Conservation (phyloP, 1,140 invertebrate species). For the Trachymyrmex cornetzi region DNA sequence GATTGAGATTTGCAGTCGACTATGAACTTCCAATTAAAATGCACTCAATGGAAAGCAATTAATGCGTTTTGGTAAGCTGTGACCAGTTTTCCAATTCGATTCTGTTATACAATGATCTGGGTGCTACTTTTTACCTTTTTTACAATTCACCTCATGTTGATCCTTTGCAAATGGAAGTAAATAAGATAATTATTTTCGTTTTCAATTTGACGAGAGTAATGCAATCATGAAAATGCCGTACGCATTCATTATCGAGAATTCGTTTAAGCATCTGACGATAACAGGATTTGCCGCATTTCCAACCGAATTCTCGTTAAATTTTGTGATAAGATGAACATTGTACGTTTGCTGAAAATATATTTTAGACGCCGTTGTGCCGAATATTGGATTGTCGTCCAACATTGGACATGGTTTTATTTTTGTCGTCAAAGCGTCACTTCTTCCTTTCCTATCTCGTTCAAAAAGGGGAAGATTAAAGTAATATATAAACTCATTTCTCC, state of each 20-base stretch:
- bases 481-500: conserved; percentile 17
- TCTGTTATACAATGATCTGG: conserved; percentile 56
- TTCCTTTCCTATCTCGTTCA: background rate
- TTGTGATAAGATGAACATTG: conserved; percentile 14
- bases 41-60: conserved; percentile 59
- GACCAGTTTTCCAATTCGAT: conserved; percentile 36
- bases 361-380: background rate
- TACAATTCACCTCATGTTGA: background rate
- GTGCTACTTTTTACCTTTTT: conserved; percentile 20
- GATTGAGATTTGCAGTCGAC: conserved; percentile 47
- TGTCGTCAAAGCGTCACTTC: background rate
- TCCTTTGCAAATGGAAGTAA: background rate
- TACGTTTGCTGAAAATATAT: conserved; percentile 24
- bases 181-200: conserved; percentile 48
- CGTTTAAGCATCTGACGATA: conserved; percentile 34
- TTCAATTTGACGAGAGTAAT: background rate
- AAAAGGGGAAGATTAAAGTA: background rate
- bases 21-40: conserved; percentile 55
- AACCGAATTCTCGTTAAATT: conserved; percentile 25
- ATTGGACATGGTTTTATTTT: background rate
- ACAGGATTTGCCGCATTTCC: conserved; percentile 6
- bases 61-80: conserved; percentile 40
- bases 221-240: background rate
- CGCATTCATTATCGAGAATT: conserved; percentile 33
- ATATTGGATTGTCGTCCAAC: background rate